Percentiles rank a stretch among this genome's conserved stretches.
Conservation (phyloP, 2,113 vertebrate species). For the Muntiacus muntjak region DNA sequence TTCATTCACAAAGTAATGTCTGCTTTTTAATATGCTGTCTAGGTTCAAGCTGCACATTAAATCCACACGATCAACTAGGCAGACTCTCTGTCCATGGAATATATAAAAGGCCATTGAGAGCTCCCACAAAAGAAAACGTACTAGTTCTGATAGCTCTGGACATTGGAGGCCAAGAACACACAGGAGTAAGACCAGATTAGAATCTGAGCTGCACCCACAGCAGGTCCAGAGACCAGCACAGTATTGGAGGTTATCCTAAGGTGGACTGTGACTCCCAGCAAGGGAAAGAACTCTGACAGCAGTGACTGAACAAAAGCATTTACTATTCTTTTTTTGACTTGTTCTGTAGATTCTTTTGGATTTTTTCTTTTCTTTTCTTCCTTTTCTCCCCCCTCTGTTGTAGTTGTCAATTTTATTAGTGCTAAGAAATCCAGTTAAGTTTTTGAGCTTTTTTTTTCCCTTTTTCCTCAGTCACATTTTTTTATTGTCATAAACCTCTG, state of each 20-base stretch:
- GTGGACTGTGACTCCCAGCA: not conserved
- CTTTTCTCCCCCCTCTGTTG: not conserved
- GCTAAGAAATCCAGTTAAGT: not conserved
- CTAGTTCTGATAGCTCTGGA: not conserved
- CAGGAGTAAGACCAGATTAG: not conserved
- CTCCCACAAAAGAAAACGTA: not conserved
- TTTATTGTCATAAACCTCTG: not conserved
- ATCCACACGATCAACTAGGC: not conserved
- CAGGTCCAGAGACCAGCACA: not conserved
- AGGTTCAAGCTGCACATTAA: not conserved
- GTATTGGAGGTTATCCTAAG: not conserved
- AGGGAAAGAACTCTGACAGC: not conserved
- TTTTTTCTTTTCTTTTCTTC: not conserved
- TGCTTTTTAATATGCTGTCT: not conserved
- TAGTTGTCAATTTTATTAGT: not conserved
- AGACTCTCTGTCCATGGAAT: not conserved
- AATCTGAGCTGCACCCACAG: not conserved
- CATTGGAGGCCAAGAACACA: not conserved
- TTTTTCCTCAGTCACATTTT: not conserved
- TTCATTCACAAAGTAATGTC: not conserved
- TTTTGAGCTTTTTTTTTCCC: not conserved
- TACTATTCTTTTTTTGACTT: not conserved
- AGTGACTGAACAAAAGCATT: not conserved
- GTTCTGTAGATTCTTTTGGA: not conserved
- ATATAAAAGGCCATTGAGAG: not conserved